Conservation (phyloP, 2,797 vertebrate species). For the Bucorvus abyssinicus region DNA sequence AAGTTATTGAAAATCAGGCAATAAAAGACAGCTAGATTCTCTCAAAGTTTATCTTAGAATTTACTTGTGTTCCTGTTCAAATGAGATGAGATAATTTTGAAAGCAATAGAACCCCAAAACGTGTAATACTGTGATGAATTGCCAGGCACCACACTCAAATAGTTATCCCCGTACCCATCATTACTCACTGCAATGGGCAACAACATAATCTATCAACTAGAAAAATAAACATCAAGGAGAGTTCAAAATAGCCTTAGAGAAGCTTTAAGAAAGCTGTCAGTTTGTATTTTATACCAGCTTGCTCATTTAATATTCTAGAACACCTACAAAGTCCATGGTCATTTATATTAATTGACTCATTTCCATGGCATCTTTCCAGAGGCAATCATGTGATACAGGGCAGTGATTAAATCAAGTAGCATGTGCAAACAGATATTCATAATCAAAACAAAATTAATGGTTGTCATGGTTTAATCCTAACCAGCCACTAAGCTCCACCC, state of each 20-base stretch:
- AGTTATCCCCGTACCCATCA: not conserved
- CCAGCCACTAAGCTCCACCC: not conserved
- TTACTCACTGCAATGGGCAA: not conserved
- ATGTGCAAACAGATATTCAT: not conserved
- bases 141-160: not conserved
- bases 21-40: not conserved
- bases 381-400: not conserved
- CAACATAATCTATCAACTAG: not conserved
- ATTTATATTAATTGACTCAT: slow-evolving; percentile 36
- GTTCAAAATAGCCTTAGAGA: slow-evolving; percentile 9
- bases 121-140: not conserved
- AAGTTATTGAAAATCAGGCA: not conserved
- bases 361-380: not conserved
- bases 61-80: not conserved
- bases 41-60: not conserved
- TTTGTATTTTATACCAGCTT: not conserved
- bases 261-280: not conserved
- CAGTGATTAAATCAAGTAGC: slow-evolving; percentile 12
- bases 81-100: not conserved
- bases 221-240: not conserved
- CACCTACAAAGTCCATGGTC: not conserved
- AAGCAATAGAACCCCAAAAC: not conserved
- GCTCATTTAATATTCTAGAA: slow-evolving; percentile 31
- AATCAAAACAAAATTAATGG: not conserved
- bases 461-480: not conserved